Base-by-base conservation (phyloP, 2,797 vertebrate genomes). In the Tangara arthus region DNA sequence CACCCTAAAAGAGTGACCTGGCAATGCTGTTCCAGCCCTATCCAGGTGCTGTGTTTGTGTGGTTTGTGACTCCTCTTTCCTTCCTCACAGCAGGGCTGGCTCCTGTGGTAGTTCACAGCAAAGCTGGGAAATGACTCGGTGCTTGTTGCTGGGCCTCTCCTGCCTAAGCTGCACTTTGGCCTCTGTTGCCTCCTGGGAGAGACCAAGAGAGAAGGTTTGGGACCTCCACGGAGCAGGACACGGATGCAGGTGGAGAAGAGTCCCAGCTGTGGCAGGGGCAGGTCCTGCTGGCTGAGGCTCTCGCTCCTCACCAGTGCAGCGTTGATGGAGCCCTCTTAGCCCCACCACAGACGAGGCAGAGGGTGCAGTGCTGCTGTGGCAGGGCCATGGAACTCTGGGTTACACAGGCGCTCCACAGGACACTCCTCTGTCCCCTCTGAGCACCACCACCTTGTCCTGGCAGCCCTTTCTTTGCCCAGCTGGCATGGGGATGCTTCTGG, bases 101-200 rank as follows among this genome's bases (percentile, higher is more conserved):
- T 83, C 46, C 22, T n/a, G 4, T 18, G 50, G 8, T 4, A 9
- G 8, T 7, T 63, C 61, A 15, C 8, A 15, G 5, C 11, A 21
- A 1, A 63, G 19, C 19, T 53, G 42, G 66, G 19, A 59, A 59
- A 71, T 23, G 2, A 55, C 27, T 59, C 0, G 0, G 18, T 26
- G 39, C 1, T 4, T 37, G 61, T 15, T 24, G 9, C 27, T 9
- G 7, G 5, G 34, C 13, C 19, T 49, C 79, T 84, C 69, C 52
- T 56, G 35, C 52, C 20, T 23, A 14, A 41, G 14, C 5, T 22
- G 6, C 17, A 2, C 21, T 75, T 59, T 27, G 18, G 23, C 55
- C 20, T 37, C 55, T 50, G 18, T 5, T 72, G 4, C 27, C 7
- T n/a, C 14, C 37, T 64, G 8, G 8, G 21, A 68, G 34, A 27